Percentiles rank a stretch among this genome's conserved stretches.
Evolutionary conservation across 1,140 invertebrate species (phyloP).

Genomic region (Oryctes rhinoceros): DNA sequence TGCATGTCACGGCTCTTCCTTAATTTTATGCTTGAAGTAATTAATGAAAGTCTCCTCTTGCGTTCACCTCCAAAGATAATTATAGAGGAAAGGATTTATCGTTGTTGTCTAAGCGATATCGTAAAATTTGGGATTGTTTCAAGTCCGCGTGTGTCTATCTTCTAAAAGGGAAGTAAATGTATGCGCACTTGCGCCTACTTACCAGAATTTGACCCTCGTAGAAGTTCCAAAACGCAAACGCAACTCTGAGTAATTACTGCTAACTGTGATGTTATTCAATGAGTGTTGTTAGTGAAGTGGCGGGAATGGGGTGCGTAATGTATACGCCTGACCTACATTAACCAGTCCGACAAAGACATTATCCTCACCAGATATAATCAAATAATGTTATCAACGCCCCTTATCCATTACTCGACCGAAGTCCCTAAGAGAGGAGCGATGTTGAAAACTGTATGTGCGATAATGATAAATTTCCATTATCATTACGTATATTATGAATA

Average conservation of each 20-base stretch:
- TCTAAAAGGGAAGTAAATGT: neutral
- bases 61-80: neutral
- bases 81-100: slow-evolving; percentile 5
- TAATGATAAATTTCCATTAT: neutral
- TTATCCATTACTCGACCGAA: neutral
- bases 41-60: neutral
- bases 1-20: neutral
- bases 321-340: slow-evolving; percentile 3
- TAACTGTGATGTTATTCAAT: neutral
- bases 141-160: neutral
- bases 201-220: neutral
- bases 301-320: neutral
- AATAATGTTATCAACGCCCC: slow-evolving; percentile 4
- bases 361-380: slow-evolving; percentile 5
- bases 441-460: neutral
- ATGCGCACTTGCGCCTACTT: neutral
- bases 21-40: neutral
- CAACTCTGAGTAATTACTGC: neutral
- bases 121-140: neutral
- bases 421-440: neutral
- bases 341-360: slow-evolving; percentile 9
- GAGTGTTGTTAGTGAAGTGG: slow-evolving; percentile 3
- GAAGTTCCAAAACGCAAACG: neutral
- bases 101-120: neutral
- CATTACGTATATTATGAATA: neutral